phyloP scores from a whole-genome alignment of 2,888 invertebrate genomes.

The Phorcus lineatus region DNA sequence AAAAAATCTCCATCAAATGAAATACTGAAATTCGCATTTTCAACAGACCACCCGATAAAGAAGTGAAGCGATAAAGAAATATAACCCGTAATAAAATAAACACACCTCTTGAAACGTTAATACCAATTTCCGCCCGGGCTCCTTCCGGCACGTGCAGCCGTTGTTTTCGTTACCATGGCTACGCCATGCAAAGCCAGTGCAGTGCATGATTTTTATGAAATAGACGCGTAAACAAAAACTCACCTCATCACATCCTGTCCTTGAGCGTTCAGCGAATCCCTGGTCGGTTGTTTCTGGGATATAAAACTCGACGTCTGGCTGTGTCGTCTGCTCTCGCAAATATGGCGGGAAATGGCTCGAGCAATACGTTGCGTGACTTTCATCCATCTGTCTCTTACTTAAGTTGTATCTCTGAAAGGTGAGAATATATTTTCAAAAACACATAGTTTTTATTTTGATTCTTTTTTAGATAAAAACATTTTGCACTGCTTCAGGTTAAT shows the following conservation, averaged over 20 bases:
- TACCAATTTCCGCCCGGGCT: not conserved
- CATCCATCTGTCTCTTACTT: not conserved
- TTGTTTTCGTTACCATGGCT: not conserved
- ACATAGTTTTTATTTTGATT: no score
- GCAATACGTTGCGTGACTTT: not conserved
- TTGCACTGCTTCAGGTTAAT: no score
- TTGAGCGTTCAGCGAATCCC: not conserved
- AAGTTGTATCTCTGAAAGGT: not conserved
- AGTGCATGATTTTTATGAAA: not conserved
- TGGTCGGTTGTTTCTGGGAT: no score
- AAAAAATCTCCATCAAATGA: no score
- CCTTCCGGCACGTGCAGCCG: not conserved
- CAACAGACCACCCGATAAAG: no score
- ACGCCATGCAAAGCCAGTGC: not conserved
- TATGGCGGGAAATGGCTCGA: not conserved
- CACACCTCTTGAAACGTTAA: not conserved
- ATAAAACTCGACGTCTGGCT: not conserved
- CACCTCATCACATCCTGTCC: not conserved
- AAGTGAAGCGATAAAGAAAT: no score
- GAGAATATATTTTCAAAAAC: not conserved
- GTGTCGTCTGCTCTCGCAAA: slow-evolving; percentile 1
- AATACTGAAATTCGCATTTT: no score
- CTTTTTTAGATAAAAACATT: no score
- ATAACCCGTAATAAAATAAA: not conserved
- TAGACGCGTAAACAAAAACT: not conserved